Base-by-base conservation (phyloP, 2,797 vertebrate genomes). In the Perodicticus potto region DNA sequence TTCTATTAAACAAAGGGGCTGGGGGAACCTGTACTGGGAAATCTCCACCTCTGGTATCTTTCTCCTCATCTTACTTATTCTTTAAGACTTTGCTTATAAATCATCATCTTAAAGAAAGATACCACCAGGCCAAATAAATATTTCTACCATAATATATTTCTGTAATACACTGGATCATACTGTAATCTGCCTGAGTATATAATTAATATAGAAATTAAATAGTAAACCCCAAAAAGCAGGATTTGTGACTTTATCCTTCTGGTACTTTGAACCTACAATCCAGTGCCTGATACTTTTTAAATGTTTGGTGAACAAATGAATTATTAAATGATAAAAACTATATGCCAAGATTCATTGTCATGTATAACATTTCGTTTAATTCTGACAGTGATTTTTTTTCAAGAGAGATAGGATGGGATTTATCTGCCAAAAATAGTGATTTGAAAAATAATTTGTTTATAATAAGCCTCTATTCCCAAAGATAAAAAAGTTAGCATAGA, bases 241-340 rank as follows among this genome's bases (percentile, higher is more conserved):
- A 7, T 32, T 32, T 74, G 17, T 61, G 25, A 74, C 22, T 70
- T 89, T 40, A 43, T 76, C 27, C n/a, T 53, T 12, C 43, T 32
- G 34, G 23, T 74, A 37, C 40, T 45, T 73, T 55, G 49, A 91
- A 74, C 4, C 13, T 37, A 53, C 16, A 74, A 14, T 45, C 59
- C 57, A 55, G 40, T 61, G 40, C 6, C 19, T 85, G 27, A 11
- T 32, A 63, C 25, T 80, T 70, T 43, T 7, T 22, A 74, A 93
- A 57, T 91, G 59, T 63, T 61, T 93, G 10, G 57, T 63, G 53
- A 92, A 89, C 53, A 29, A 34, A 85, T 57, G 59, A 87, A 77
- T 49, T 40, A 59, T 11, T 61, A 9, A 80, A 27, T 88, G 65
- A 3, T 76, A 27, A 84, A 82, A 77, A 81, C 20, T 76, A 61